Conservation (phyloP, 2,113 vertebrate genomes). For the Phocoena sinus region DNA sequence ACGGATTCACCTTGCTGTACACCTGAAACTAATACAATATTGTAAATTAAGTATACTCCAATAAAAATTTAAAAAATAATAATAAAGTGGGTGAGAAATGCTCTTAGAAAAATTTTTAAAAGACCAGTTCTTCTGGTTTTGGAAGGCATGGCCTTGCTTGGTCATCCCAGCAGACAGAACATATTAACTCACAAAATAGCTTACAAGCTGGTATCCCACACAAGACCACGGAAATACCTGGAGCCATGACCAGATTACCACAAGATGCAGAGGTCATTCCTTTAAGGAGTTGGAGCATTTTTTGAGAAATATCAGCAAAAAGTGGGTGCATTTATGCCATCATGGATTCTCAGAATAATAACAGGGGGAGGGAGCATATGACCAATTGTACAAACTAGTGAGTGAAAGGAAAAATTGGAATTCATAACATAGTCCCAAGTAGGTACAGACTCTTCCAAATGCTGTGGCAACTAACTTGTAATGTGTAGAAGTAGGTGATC, state of each 20-base stretch:
- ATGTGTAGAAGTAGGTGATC: background rate
- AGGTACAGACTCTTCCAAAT: background rate
- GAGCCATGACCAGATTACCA: no score
- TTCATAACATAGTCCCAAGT: background rate
- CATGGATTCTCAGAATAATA: background rate
- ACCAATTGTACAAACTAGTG: background rate
- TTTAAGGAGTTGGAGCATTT: background rate
- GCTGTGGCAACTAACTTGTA: background rate
- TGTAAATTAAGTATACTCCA: no score
- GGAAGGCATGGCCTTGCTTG: background rate
- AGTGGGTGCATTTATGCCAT: rapidly evolving
- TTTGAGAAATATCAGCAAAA: background rate
- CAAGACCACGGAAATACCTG: no score
- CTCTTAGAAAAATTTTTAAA: no score
- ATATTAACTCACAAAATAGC: background rate
- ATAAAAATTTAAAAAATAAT: no score
- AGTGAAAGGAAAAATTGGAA: background rate
- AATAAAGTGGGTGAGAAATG: no score
- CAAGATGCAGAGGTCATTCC: background rate
- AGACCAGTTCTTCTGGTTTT: no score
- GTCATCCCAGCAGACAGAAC: background rate
- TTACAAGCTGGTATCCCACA: background rate
- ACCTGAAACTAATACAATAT: no score
- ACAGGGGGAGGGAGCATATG: background rate
- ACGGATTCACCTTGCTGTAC: no score